Base-by-base conservation (phyloP, 1,140 invertebrate genomes). In the Lithobius niger region DNA sequence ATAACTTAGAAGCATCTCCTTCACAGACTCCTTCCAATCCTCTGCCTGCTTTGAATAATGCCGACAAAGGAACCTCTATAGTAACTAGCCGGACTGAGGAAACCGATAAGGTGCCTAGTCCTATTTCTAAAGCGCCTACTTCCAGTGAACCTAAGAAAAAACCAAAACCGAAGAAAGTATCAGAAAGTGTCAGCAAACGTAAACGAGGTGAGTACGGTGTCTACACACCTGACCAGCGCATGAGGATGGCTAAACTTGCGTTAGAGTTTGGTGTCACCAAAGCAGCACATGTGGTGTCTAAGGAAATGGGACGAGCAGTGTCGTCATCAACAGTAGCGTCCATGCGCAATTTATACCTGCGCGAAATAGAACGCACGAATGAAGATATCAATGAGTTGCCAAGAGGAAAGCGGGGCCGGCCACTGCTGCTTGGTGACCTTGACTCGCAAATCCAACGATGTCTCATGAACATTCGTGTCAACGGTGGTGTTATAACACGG, bases 211-310 rank as follows among this genome's bases (percentile, higher is more conserved):
- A 26, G 21, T 50, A 50, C 24, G 48, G 48, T 4, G 48, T 50
- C 19, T 50, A 50, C 48, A 50, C 48, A 13, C 24, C 48, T 6
- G 48, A 50, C 25, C 48, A 50, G 48, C 21, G 48, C 21, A 50
- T 50, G 48, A 50, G n/a, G 24, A 50, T 50, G 48, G 48, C 48
- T 10, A 50, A 50, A 19, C 48, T 25, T 27, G 48, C 48, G 3
- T 27, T 50, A 26, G 48, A 50, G 19, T 50, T 26, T 19, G 48
- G 48, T 27, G 48, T 50, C 16, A 50, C 48, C 6, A 50, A 50
- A 50, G 48, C 48, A 10, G 48, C 48, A 4, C 10, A 50, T 19
- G 27, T 50, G 13, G 27, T 50, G 10, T 50, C 48, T 10, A 26
- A 50, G 19, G 48, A 50, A 25, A 27, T 50, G 6, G 48, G 25